These are phyloP conservation scores for Rhinichthys osculus DNA, from an alignment of 2,797 vertebrate species.

Conservation along the genomic window DNA sequence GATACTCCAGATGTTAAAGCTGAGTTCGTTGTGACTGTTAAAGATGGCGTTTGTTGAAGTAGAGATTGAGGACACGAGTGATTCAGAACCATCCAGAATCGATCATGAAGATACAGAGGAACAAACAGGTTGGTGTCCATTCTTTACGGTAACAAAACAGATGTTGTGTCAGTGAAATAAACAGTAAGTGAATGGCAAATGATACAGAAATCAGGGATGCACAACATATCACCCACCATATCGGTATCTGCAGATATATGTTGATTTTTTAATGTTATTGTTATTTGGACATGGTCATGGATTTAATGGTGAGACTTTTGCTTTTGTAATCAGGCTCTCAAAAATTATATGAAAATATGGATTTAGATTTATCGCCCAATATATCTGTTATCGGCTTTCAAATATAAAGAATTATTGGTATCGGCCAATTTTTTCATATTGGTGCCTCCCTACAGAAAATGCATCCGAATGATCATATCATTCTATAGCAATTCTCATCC, in stretches of 20 bases:
- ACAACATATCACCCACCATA: no score
- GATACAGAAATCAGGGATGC: not conserved
- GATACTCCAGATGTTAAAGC: not conserved
- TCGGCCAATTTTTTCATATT: no score
- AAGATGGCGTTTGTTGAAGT: conserved; percentile 4
- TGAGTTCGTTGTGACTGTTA: no score
- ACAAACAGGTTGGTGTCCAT: not conserved
- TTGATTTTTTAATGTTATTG: no score
- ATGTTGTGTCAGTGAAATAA: not conserved
- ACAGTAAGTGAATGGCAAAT: not conserved
- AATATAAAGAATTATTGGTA: no score
- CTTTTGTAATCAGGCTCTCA: no score
- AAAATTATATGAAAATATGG: no score
- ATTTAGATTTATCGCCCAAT: no score
- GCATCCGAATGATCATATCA: not conserved
- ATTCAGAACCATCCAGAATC: not conserved
- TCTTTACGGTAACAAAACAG: not conserved
- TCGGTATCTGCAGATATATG: no score
- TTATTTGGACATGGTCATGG: no score
- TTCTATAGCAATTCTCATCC: not conserved
- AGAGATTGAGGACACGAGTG: not conserved
- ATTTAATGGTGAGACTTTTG: no score
- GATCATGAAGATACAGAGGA: not conserved
- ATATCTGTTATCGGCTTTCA: no score
- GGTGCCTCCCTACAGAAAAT: not conserved